phyloP scores from a whole-genome alignment of 2,888 invertebrate genomes.

The Parnassius glacialis region DNA sequence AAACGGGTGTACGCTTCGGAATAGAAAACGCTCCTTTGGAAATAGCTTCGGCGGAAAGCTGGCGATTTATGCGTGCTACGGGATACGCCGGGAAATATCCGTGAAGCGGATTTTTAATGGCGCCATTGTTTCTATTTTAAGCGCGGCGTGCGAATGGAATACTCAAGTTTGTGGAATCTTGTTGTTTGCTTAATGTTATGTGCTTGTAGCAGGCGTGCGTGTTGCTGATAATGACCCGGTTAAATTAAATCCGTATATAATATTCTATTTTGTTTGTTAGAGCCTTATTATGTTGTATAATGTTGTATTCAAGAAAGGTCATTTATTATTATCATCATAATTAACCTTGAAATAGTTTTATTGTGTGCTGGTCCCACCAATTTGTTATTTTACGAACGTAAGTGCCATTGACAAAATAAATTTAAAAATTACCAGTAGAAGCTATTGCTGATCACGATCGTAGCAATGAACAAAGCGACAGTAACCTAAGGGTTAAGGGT shows the following conservation, averaged over 20 bases:
- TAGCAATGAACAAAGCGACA: no score
- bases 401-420: no score
- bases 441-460: no score
- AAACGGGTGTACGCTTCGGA: constrained; percentile 78
- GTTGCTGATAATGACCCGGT: constrained; percentile 31
- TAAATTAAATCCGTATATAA: constrained; percentile 14
- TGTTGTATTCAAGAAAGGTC: no score
- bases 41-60: constrained; percentile 80
- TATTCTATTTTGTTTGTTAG: neutral
- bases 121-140: constrained; percentile 79
- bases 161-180: constrained; percentile 56
- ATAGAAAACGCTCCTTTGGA: constrained; percentile 80
- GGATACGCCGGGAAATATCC: constrained; percentile 77
- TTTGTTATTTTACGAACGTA: no score
- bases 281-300: no score
- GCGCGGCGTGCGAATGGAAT: constrained; percentile 76
- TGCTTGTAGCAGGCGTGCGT: constrained; percentile 36
- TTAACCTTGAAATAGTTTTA: no score
- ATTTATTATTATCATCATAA: no score
- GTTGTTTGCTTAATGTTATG: constrained; percentile 51
- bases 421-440: no score
- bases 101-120: constrained; percentile 79
- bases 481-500: no score
- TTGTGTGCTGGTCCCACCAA: no score
- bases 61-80: constrained; percentile 77